Conservation (phyloP, 2,888 invertebrate species). For the Microctonus hyperodae region DNA sequence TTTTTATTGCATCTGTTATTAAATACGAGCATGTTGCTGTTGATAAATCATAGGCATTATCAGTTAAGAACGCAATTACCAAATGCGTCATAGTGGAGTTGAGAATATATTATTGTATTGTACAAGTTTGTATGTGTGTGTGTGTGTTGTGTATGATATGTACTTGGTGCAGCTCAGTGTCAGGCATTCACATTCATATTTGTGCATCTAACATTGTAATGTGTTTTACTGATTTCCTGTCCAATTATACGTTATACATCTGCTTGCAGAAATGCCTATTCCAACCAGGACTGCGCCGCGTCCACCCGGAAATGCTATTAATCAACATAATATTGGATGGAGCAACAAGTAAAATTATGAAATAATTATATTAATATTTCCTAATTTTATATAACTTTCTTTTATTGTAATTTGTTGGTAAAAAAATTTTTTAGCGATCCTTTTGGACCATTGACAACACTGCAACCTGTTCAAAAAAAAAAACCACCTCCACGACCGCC, state of each 20-base stretch:
- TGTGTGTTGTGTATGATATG: slow-evolving; percentile 29
- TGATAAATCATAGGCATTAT: slow-evolving; percentile 13
- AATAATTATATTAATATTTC: slow-evolving; percentile 5
- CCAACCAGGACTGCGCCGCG: slow-evolving; percentile 69
- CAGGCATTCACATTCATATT: slow-evolving; percentile 38
- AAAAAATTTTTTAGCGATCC: slow-evolving; percentile 50
- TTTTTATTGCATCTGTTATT: not conserved
- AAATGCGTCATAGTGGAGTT: slow-evolving; percentile 18
- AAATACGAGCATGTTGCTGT: not conserved
- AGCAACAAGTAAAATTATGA: slow-evolving; percentile 49
- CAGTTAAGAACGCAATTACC: slow-evolving; percentile 19
- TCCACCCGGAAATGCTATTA: slow-evolving; percentile 64
- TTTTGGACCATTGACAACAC: slow-evolving; percentile 62
- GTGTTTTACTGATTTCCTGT: slow-evolving; percentile 26
- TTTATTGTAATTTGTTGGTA: slow-evolving; percentile 9
- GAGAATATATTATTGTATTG: not conserved
- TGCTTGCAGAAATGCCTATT: slow-evolving; percentile 67
- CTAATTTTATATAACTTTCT: not conserved
- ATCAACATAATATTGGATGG: slow-evolving; percentile 47
- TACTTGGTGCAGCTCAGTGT: slow-evolving; percentile 41
- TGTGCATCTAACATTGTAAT: slow-evolving; percentile 28
- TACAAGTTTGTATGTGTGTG: slow-evolving; percentile 30
- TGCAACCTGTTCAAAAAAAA: slow-evolving; percentile 67
- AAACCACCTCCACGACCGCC: slow-evolving; percentile 78
- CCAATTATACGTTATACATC: slow-evolving; percentile 29